phyloP scores from a whole-genome alignment of 2,888 invertebrate species.

The Ophion obscuratus region DNA sequence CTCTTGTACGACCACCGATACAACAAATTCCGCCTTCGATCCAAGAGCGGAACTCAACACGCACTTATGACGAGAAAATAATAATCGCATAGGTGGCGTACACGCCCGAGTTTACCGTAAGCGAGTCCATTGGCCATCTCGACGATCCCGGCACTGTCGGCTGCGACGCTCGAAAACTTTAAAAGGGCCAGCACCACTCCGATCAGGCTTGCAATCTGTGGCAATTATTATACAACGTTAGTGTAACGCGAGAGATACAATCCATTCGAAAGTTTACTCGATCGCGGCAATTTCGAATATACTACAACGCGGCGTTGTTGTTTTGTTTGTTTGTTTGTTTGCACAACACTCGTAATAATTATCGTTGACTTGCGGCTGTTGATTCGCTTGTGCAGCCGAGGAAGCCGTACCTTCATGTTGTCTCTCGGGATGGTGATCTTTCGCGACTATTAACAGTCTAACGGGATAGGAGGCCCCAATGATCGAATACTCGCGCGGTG shows the following conservation, averaged over 20 bases:
- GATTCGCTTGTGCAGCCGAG: background rate
- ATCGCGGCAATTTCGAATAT: too few relatives aligned
- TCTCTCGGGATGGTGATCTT: conserved; percentile 64
- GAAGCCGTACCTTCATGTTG: conserved; percentile 75
- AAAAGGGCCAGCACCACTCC: conserved; percentile 62
- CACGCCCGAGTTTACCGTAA: conserved; percentile 78
- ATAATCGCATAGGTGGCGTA: conserved; percentile 21
- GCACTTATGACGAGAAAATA: background rate
- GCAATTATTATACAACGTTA: background rate
- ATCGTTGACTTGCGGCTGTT: background rate
- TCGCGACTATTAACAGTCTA: conserved; percentile 66
- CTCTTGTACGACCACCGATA: background rate
- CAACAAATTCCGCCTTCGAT: too few relatives aligned
- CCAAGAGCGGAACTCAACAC: too few relatives aligned
- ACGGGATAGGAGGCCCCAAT: conserved; percentile 66
- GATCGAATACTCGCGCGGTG: conserved; percentile 73
- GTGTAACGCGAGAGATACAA: background rate
- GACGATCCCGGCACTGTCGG: conserved; percentile 83
- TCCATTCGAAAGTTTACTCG: too few relatives aligned
- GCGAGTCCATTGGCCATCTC: conserved; percentile 82
- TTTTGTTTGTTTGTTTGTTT: background rate
- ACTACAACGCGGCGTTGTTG: too few relatives aligned
- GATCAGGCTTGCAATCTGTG: conserved; percentile 63
- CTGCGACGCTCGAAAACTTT: conserved; percentile 67
- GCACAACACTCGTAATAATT: too few relatives aligned